Base-by-base conservation (phyloP, 2,888 invertebrate genomes). In the Torymus tubicola region DNA sequence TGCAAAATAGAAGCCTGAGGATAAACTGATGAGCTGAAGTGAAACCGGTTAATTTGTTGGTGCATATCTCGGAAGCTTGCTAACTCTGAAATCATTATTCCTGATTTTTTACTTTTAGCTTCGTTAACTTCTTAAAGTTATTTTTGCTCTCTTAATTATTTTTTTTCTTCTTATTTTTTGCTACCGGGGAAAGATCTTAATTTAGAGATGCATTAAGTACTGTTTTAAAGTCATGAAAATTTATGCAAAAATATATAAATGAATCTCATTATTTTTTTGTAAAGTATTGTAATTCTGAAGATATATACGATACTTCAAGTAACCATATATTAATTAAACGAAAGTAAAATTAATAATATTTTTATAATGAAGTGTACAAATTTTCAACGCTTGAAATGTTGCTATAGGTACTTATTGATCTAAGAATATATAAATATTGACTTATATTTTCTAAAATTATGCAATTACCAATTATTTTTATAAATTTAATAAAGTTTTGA, bases 31-130 rank as follows among this genome's bases (percentile, higher is more conserved):
- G 71, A 80, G 42, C 71, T 68, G 70, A 63, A 67, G 16, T 83
- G 83, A 81, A 85, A 85, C 83, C 81, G 83, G 83, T 85, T 85
- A 83, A 86, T 84, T 83, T 80, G 69, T 83, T 72, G 69, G 74
- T 81, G 67, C 70, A 79, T 52, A 42, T 57, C 53, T 65, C 61
- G 53, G 21, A 61, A 50, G 18, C 70, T 70, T 11, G 63, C 31
- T 13, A 58, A 58, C 42, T 21, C 50, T n/a, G 24, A 57, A 68
- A 55, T 70, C 16, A 53, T 72, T 60, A 21, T 60, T 24, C n/a
- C 55, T 68, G 16, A 76, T 31, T 31, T 52, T 67, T 53, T 69
- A n/a, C 31, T 68, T n/a, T 60, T 31, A 31, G n/a, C 58, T 75
- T 67, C 60, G 13, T 67, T 75, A 67, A 68, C 21, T 68, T 67